Conservation (phyloP, 2,888 invertebrate genomes). For the Argyresthia goedartella region DNA sequence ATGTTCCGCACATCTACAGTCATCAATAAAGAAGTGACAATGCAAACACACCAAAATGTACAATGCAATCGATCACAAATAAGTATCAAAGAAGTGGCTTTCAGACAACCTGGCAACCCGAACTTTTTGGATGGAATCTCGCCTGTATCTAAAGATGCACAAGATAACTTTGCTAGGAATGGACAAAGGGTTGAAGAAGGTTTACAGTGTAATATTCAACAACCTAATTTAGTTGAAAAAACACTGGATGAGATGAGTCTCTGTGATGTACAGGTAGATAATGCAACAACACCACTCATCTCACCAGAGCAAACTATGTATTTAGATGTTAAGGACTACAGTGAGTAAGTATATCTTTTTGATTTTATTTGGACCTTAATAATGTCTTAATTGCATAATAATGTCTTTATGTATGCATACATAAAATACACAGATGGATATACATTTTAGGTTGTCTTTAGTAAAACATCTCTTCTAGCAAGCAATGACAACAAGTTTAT, state of each 20-base stretch:
- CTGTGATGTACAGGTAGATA: slow-evolving; percentile 56
- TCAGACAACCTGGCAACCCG: slow-evolving; percentile 36
- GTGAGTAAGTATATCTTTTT: slow-evolving; percentile 41
- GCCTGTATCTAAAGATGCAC: slow-evolving; percentile 3
- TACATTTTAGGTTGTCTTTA: no score
- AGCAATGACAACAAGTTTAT: no score
- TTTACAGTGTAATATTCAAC: no score
- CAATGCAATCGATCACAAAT: slow-evolving; percentile 57
- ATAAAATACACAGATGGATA: no score
- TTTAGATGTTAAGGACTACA: slow-evolving; percentile 59
- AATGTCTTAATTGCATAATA: neutral
- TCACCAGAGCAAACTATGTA: slow-evolving; percentile 60
- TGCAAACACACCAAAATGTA: slow-evolving; percentile 39
- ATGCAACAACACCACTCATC: slow-evolving; percentile 54
- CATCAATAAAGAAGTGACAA: slow-evolving; percentile 44
- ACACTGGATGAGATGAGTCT: slow-evolving; percentile 57
- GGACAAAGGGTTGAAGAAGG: slow-evolving; percentile 13
- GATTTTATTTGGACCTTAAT: neutral
- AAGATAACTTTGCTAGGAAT: slow-evolving; percentile 8
- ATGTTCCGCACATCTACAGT: slow-evolving; percentile 63
- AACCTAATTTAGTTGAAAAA: slow-evolving; percentile 26
- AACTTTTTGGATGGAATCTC: slow-evolving; percentile 58
- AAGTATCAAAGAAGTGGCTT: slow-evolving; percentile 47
- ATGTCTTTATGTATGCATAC: no score
- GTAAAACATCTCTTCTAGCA: no score